A percentile compares a stretch with the other conserved stretches of the same genome.
phyloP scores from a whole-genome alignment of 2,797 vertebrate genomes.

The Chaunax sp. region DNA sequence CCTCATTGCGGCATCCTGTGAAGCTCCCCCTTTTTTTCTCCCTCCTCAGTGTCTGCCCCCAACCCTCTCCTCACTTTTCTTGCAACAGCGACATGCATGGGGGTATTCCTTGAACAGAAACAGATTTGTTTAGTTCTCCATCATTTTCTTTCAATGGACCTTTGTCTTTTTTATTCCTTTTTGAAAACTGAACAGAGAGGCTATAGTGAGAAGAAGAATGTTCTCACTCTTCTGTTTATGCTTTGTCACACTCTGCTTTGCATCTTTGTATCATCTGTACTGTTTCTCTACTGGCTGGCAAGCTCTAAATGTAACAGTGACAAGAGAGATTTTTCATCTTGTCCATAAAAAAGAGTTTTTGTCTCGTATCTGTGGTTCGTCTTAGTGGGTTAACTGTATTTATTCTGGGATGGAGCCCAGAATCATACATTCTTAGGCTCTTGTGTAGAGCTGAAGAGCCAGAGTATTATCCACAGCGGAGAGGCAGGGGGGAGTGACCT shows the following conservation, averaged over 20 bases:
- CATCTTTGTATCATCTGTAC: slow-evolving; percentile 28
- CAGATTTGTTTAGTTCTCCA: slow-evolving; percentile 78
- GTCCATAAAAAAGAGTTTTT: slow-evolving; percentile 52
- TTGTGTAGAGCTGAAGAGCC: slow-evolving; percentile 45
- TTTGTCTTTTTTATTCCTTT: slow-evolving; percentile 53
- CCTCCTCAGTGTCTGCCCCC: slow-evolving; percentile 28
- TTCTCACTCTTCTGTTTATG: slow-evolving; percentile 55
- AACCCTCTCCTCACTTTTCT: slow-evolving; percentile 42
- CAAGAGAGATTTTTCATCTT: slow-evolving; percentile 52
- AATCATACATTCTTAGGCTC: slow-evolving; percentile 61
- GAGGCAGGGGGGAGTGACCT: slow-evolving; percentile 32
- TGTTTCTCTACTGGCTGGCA: slow-evolving; percentile 33
- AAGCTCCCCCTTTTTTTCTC: slow-evolving; percentile 51
- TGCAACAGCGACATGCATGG: slow-evolving; percentile 71
- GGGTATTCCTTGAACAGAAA: slow-evolving; percentile 78
- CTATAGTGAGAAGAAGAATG: slow-evolving; percentile 57
- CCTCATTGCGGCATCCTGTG: slow-evolving; percentile 54
- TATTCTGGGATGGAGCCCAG: slow-evolving; percentile 60
- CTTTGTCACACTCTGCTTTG: slow-evolving; percentile 55
- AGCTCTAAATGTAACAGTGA: slow-evolving; percentile 49
- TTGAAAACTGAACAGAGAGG: slow-evolving; percentile 62
- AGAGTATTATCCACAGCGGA: slow-evolving; percentile 39
- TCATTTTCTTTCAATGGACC: slow-evolving; percentile 68
- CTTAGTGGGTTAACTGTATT: slow-evolving; percentile 44
- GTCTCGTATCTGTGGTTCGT: slow-evolving; percentile 52